Base-by-base conservation (phyloP, 1,140 invertebrate genomes). In the Polypedilum vanderplanki region DNA sequence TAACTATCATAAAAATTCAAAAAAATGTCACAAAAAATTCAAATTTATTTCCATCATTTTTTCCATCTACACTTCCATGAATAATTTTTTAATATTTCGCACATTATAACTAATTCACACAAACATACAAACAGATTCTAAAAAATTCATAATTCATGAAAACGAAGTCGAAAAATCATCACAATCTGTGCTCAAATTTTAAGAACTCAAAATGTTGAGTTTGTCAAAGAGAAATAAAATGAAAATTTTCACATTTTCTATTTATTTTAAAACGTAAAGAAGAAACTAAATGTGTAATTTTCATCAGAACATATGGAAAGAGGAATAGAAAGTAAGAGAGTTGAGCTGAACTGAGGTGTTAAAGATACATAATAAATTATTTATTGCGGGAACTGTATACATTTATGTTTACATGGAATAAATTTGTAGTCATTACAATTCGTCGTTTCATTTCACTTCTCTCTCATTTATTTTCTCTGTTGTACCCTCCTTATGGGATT, bases 311-410 rank as follows among this genome's bases (percentile, higher is more conserved):
- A n/a, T n/a, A 12, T n/a, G 46, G 46, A 57, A 12, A 12, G 46
- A 33, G 46, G n/a, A n/a, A 57, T 15, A 57, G 46, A 57, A 57
- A 57, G 7, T n/a, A 57, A 15, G 1, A 57, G 15, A 57, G 4
- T 12, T 57, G 10, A 33, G 4, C 46, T 57, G 10, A 33, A 33
- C n/a, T 57, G 46, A 57, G 46, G 46, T 57, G 46, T n/a, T 57
- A 57, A 57, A 57, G 46, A 57, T 57, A 57, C 46, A 57, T 57
- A 57, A 57, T 57, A 57, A 57, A 57, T 57, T 57, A 57, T 57
- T 57, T 57, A 57, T 57, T 57, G 46, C 46, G 46, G 46, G 46
- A 57, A 57, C 46, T 57, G 46, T 57, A 57, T 57, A 57, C 46
- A 57, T 57, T 57, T 57, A 57, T 57, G 46, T 57, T 57, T n/a